A percentile compares a stretch with the other conserved stretches of the same genome.
These are phyloP conservation scores for Mustela nigripes DNA, from an alignment of 2,113 vertebrate genomes.

Conservation along the genomic window DNA sequence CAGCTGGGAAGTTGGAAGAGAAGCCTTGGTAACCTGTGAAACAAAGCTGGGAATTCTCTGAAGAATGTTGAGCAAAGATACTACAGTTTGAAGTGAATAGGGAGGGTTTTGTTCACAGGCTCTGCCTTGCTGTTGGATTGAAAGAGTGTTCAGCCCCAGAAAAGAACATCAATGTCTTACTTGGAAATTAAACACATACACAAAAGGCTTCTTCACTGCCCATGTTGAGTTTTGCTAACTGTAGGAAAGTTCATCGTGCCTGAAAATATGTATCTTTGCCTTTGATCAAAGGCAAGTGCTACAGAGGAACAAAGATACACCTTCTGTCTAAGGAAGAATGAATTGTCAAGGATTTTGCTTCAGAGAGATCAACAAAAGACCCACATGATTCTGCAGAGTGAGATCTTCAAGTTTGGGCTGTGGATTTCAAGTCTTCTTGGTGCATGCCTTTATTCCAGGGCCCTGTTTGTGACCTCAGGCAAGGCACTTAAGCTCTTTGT, in stretches of 20 bases:
- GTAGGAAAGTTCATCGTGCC: constrained; percentile 55
- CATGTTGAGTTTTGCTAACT: constrained; percentile 31
- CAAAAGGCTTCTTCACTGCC: constrained; percentile 65
- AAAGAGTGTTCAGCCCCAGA: constrained; percentile 72
- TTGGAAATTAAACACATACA: constrained; percentile 72
- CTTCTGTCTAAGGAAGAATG: constrained; percentile 7
- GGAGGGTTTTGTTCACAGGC: constrained; percentile 78
- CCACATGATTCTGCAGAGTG: not conserved
- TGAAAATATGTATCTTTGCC: constrained; percentile 67
- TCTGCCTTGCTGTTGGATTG: constrained; percentile 76
- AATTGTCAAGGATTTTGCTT: constrained; percentile 49
- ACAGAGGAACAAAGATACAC: constrained; percentile 32
- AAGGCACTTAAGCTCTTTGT: constrained; percentile 39
- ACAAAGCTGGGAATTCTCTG: constrained; percentile 82
- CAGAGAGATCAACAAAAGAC: constrained; percentile 51
- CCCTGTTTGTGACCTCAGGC: constrained; percentile 29
- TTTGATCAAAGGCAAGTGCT: constrained; percentile 63
- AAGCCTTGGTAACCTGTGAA: constrained; percentile 74
- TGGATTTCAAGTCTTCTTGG: not conserved
- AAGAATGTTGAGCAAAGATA: constrained; percentile 80
- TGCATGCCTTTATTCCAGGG: not conserved
- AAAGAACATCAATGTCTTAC: constrained; percentile 78
- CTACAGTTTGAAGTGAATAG: constrained; percentile 80
- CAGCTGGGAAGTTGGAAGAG: constrained; percentile 72
- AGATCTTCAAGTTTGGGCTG: not conserved